phyloP scores from a whole-genome alignment of 2,113 vertebrate species.

The Corynorhinus townsendii region DNA sequence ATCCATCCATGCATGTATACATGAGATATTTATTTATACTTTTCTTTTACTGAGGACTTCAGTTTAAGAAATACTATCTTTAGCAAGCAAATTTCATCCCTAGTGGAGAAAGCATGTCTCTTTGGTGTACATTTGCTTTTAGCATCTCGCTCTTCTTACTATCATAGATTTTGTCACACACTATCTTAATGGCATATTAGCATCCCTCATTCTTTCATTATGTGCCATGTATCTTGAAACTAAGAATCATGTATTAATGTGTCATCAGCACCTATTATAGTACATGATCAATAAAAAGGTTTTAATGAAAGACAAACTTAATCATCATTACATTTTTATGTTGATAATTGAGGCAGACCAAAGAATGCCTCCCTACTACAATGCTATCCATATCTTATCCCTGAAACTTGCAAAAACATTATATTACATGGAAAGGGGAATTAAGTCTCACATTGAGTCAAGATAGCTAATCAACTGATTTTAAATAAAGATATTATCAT shows the following conservation, averaged over 20 bases:
- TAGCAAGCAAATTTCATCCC: background rate
- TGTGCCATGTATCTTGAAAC: background rate
- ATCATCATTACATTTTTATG: background rate
- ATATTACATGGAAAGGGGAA: background rate
- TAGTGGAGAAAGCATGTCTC: background rate
- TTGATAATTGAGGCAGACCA: background rate
- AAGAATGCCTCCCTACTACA: background rate
- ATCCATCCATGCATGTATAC: fast-evolving
- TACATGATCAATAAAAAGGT: background rate
- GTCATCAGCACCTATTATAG: background rate
- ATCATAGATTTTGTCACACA: background rate
- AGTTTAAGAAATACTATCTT: background rate
- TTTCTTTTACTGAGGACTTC: background rate
- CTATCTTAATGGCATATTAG: background rate
- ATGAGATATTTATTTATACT: background rate
- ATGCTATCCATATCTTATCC: background rate
- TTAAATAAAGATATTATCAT: background rate
- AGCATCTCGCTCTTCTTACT: background rate
- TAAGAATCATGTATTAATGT: background rate
- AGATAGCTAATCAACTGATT: background rate
- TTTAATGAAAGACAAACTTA: background rate
- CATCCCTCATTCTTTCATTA: background rate
- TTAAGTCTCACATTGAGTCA: background rate
- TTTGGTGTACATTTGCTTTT: background rate
- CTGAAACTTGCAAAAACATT: background rate